Conservation (phyloP, 2,797 vertebrate species). For the Gobio occitaniae region DNA sequence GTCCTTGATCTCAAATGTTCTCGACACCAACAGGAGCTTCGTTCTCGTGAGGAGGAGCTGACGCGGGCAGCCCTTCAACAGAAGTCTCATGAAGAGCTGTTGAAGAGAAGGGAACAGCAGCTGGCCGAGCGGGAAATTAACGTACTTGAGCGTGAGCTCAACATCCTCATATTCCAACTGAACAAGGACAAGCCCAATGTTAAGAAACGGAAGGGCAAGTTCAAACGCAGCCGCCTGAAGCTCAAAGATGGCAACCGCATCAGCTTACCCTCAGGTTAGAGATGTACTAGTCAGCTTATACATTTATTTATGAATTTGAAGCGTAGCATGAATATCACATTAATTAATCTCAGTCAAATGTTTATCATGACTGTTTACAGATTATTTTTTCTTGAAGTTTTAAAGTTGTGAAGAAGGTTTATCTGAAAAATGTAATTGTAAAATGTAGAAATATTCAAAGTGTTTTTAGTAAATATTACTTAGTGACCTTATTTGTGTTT, state of each 20-base stretch:
- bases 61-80: conserved; percentile 91
- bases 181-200: conserved; percentile 95
- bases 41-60: conserved; percentile 93
- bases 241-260: conserved; percentile 95
- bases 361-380: neutral
- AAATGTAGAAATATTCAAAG: neutral
- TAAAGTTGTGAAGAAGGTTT: neutral
- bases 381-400: neutral
- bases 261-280: conserved; percentile 92
- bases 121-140: conserved; percentile 92
- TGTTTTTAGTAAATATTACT: neutral
- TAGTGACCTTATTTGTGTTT: conserved; percentile 13
- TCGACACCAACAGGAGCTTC: conserved; percentile 82
- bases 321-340: neutral
- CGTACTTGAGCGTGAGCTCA: conserved; percentile 92
- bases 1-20: neutral
- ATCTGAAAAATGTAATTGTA: neutral
- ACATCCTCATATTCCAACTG: conserved; percentile 95
- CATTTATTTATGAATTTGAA: neutral
- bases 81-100: conserved; percentile 92
- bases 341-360: neutral
- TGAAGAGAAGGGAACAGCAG: conserved; percentile 92
- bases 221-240: conserved; percentile 90
- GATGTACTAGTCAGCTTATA: neutral
- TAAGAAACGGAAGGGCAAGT: conserved; percentile 95